Evolutionary conservation across 2,797 vertebrate genomes (phyloP).

Genomic region (Dipus sagitta): DNA sequence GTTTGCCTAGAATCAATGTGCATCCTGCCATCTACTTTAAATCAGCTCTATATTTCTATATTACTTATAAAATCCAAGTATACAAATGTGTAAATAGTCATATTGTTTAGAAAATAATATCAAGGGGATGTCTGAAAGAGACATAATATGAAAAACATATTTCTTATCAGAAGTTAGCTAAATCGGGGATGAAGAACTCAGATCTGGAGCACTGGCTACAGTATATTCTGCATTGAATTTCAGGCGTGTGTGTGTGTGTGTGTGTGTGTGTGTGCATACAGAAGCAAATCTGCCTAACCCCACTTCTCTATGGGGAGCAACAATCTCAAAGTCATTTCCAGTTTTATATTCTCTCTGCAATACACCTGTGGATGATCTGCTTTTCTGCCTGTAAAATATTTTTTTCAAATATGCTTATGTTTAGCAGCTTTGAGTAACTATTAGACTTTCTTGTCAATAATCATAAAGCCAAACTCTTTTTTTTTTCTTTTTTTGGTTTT

Average conservation of each 20-base stretch:
- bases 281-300: not conserved
- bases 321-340: not conserved
- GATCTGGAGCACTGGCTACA: not conserved
- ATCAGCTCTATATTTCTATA: not conserved
- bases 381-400: constrained; percentile 19
- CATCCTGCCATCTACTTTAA: not conserved
- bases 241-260: not conserved
- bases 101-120: not conserved
- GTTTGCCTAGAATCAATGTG: not conserved
- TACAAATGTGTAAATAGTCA: not conserved
- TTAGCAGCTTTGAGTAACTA: not conserved
- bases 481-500: no score
- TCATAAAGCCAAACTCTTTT: not conserved
- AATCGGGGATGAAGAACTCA: not conserved
- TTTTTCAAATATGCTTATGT: constrained; percentile 31
- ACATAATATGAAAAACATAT: not conserved
- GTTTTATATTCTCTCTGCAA: not conserved
- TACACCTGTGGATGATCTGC: not conserved
- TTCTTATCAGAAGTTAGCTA: not conserved
- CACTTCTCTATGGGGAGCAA: not conserved
- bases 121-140: not conserved
- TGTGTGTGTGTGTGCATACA: not conserved
- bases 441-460: constrained; percentile 2
- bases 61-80: not conserved
- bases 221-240: not conserved